Evolutionary conservation across 1,140 invertebrate species (phyloP).

Genomic region (Sinella curviseta): DNA sequence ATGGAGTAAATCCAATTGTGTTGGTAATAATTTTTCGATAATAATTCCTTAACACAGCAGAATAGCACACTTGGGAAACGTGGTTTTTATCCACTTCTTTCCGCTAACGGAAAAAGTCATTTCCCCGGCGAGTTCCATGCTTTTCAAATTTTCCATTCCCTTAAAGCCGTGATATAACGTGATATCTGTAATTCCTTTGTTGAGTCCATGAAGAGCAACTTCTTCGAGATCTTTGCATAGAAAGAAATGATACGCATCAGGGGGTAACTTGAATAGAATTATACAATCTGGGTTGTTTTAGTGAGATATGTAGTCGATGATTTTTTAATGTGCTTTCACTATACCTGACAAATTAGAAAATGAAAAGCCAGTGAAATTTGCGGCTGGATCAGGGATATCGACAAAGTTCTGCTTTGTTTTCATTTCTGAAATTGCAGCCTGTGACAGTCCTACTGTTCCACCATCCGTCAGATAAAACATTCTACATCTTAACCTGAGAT

Average conservation of each 20-base stretch:
- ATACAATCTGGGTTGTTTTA: not conserved
- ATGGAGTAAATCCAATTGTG: too few relatives aligned
- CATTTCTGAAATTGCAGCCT: conserved; percentile 10
- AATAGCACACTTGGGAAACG: not conserved
- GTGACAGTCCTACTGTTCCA: conserved; percentile 33
- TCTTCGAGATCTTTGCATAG: conserved; percentile 33
- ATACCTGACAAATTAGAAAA: conserved; percentile 28
- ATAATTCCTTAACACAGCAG: not conserved
- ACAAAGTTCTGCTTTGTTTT: not conserved
- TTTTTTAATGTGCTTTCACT: conserved; percentile 2
- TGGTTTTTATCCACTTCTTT: not conserved
- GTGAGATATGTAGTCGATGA: not conserved
- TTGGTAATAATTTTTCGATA: too few relatives aligned
- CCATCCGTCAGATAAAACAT: conserved; percentile 31
- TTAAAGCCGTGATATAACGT: conserved; percentile 34
- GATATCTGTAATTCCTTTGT: conserved; percentile 33
- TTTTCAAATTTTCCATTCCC: conserved; percentile 30
- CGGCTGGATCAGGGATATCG: not conserved
- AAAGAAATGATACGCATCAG: not conserved
- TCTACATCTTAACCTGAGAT: conserved; percentile 24
- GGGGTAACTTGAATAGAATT: not conserved
- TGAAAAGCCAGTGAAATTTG: not conserved
- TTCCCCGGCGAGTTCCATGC: conserved; percentile 14
- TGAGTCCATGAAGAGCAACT: conserved; percentile 35
- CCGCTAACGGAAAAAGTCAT: not conserved